These are phyloP conservation scores for Arenaria interpres DNA, from an alignment of 2,113 vertebrate species.

Conservation along the genomic window DNA sequence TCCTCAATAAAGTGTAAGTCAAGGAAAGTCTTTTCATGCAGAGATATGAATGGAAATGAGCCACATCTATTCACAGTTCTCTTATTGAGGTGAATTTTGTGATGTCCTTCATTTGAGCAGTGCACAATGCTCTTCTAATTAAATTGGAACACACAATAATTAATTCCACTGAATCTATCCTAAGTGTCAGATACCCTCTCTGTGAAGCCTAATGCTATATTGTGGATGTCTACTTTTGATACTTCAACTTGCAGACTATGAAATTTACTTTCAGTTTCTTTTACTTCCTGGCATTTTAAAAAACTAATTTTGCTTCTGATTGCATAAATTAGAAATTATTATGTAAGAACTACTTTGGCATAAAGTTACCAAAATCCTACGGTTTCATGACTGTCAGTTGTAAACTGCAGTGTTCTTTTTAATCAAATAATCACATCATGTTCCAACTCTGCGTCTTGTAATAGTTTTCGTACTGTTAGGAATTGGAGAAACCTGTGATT, in stretches of 20 bases:
- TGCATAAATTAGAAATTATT: not conserved
- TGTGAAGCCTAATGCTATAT: not conserved
- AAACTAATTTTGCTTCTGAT: not conserved
- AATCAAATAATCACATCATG: not conserved
- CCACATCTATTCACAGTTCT: not conserved
- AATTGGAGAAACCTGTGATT: not conserved
- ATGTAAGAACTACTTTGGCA: not conserved
- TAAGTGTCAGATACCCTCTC: not conserved
- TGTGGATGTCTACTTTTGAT: not conserved
- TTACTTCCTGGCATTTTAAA: not conserved
- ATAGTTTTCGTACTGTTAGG: not conserved
- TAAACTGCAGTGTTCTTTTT: not conserved
- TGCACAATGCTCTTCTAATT: not conserved
- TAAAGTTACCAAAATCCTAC: not conserved
- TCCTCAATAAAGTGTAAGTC: not conserved
- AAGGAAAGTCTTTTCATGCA: not conserved
- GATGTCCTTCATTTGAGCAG: not conserved
- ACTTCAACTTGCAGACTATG: not conserved
- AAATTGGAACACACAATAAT: not conserved
- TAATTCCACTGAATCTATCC: not conserved
- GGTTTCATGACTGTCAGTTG: not conserved
- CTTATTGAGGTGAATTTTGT: not conserved
- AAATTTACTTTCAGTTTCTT: not conserved
- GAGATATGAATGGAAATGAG: not conserved
- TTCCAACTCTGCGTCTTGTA: not conserved